A percentile compares a stretch with the other conserved stretches of the same genome.
Conservation (phyloP, 2,113 vertebrate genomes). For the Butastur rufipennis region DNA sequence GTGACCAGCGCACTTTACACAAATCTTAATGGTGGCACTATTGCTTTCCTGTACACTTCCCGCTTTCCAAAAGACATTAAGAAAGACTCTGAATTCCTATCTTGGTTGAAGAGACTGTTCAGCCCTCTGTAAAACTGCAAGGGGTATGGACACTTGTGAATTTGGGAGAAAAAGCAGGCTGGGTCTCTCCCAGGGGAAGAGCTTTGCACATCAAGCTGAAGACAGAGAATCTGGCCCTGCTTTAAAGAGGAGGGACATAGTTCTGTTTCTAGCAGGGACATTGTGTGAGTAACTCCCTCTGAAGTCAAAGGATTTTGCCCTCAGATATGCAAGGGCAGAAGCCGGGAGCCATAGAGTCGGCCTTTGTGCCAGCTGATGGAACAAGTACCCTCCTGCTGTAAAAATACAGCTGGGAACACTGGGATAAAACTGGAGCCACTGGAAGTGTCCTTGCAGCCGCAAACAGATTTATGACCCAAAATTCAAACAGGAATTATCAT, state of each 20-base stretch:
- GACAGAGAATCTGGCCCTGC: background rate
- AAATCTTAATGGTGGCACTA: background rate
- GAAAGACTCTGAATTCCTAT: background rate
- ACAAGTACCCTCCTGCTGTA: background rate
- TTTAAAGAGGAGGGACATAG: background rate
- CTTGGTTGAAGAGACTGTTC: background rate
- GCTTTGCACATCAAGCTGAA: background rate
- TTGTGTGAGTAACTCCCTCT: background rate
- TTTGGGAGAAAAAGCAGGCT: background rate
- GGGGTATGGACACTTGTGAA: background rate
- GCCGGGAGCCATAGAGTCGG: background rate
- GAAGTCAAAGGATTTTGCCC: background rate
- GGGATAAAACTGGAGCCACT: slow-evolving; percentile 23
- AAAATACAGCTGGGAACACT: background rate
- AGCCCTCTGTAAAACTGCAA: background rate
- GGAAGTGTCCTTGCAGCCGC: background rate
- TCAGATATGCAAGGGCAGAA: slow-evolving; percentile 15
- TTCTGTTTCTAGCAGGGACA: slow-evolving; percentile 6
- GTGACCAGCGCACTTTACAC: background rate
- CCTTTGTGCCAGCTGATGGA: slow-evolving; percentile 1
- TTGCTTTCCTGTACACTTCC: background rate
- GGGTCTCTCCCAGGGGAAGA: background rate
- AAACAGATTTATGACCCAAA: slow-evolving; percentile 4
- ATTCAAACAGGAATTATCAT: background rate
- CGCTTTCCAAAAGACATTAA: background rate